Base-by-base conservation (phyloP, 2,113 vertebrate genomes). In the Xiphophorus maculatus region DNA sequence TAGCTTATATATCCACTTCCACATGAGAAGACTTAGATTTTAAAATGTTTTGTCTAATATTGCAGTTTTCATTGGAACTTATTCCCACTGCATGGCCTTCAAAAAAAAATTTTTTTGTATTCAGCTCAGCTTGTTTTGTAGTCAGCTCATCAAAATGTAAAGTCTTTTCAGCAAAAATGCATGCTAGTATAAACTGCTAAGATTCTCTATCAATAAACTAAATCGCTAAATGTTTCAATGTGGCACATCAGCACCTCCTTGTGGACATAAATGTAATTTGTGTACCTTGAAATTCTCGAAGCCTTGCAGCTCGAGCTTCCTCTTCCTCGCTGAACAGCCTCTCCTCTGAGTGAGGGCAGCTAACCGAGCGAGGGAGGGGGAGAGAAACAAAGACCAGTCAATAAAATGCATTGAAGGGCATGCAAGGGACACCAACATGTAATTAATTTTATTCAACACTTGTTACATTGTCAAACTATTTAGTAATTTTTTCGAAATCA, bases 281-380 rank as follows among this genome's bases (percentile, higher is more conserved):
- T 76, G 13, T 92, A 99, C 98, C 97, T 93, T 97, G 97, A 84
- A 96, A 96, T 35, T 97, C 97, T 89, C 91, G 95, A 29, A 98
- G 85, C 73, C 93, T 95, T 0, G 82, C 84, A 27, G 91, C 92
- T 30, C 93, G 90, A 1, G 93, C 93, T 77, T 96, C 94, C 76
- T 99, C 96, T 3, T 95, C 93, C 80, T 97, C 96, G 10, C 90
- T 95, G 76, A 94, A 92, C 2, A 95, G 86, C 13, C 92, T 95
- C 74, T 95, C 95, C 71, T 96, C 97, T 66, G 96, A 95, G 3
- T 95, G 94, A 17, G 97, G 96, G 78, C 97, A 98, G 86, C 97
- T 99, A 82, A 72, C 33, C 74, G 15, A 60, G 28, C 6, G 60
- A 51, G 27, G 15, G 14, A 13, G 22, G 27, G 1, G 3, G 3